These are phyloP conservation scores for Eretmocerus hayati DNA, from an alignment of 2,888 invertebrate genomes.

Conservation along the genomic window DNA sequence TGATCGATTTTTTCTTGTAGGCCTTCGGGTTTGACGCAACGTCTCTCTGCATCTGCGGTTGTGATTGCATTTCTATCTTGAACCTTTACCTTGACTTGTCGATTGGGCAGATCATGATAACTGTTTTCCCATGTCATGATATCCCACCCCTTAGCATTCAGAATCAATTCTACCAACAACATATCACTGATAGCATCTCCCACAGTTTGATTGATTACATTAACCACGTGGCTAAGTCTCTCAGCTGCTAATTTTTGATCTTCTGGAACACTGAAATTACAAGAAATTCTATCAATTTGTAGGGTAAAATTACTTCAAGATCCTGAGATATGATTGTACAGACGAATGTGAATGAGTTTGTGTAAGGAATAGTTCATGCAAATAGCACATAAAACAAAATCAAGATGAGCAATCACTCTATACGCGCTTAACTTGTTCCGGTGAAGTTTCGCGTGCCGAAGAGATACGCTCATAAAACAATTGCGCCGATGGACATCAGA, in stretches of 20 bases:
- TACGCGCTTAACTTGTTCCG: too few species aligned
- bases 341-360: too few species aligned
- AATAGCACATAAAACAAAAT: too few species aligned
- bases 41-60: slow-evolving; percentile 83
- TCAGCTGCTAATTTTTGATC: slow-evolving; percentile 49
- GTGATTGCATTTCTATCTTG: slow-evolving; percentile 77
- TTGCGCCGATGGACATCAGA: too few species aligned
- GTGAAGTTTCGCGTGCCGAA: too few species aligned
- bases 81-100: slow-evolving; percentile 82
- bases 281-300: too few species aligned
- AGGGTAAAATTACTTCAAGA: too few species aligned
- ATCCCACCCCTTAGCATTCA: slow-evolving; percentile 75
- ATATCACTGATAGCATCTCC: slow-evolving; percentile 97
- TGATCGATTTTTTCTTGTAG: slow-evolving; percentile 75
- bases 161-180: slow-evolving; percentile 85
- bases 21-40: slow-evolving; percentile 71
- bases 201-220: slow-evolving; percentile 88
- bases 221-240: slow-evolving; percentile 63
- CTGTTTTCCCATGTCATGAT: slow-evolving; percentile 71
- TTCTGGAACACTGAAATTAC: slow-evolving; percentile 22
- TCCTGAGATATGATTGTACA: too few species aligned
- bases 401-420: too few species aligned
- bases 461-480: too few species aligned
- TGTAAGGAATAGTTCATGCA: too few species aligned
- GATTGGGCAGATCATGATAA: slow-evolving; percentile 82